Evolutionary conservation across 92 coral and sea anemone genomes (phyloP).

Genomic region (Blastomussa wellsi): DNA sequence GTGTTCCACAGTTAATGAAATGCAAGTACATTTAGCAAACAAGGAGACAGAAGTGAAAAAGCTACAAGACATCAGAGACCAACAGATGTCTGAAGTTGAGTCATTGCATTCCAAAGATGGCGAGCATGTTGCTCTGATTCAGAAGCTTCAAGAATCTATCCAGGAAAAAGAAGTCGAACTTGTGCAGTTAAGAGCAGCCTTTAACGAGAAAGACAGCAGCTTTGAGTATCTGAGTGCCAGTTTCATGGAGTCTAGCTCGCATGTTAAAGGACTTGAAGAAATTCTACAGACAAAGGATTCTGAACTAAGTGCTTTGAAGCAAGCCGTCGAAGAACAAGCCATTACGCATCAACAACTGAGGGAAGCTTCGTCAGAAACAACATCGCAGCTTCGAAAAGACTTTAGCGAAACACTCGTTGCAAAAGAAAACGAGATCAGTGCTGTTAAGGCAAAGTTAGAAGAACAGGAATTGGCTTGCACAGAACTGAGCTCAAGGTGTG

Average conservation of each 20-base stretch:
- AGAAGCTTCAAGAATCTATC: conserved; percentile 47
- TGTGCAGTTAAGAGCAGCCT: conserved; percentile 54
- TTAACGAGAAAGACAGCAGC: conserved; percentile 60
- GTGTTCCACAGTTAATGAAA: conserved; percentile 40
- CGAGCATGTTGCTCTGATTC: conserved; percentile 35
- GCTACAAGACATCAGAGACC: conserved; percentile 15
- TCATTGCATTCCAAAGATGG: conserved; percentile 21
- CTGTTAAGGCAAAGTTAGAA: conserved; percentile 15
- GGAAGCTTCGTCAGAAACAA: conserved; percentile 15
- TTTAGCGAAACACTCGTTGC: conserved; percentile 34
- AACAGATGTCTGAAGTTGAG: conserved; percentile 18
- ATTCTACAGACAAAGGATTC: conserved; percentile 44
- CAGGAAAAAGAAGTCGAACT: conserved; percentile 72
- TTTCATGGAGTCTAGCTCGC: conserved; percentile 64
- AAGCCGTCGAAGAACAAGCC: conserved; percentile 44
- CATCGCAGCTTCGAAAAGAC: conserved; percentile 39
- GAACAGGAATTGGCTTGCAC: conserved; percentile 21
- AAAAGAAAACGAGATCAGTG: conserved; percentile 36
- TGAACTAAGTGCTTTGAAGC: conserved; percentile 39
- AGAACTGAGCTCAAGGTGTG: conserved; percentile 9
- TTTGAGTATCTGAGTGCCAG: conserved; percentile 62
- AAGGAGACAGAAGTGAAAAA: conserved; percentile 34
- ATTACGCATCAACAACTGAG: conserved; percentile 3
- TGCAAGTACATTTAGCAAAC: conserved; percentile 24
- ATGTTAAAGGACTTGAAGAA: conserved; percentile 64